A percentile compares a stretch with the other conserved stretches of the same genome.
These are phyloP conservation scores for Vollenhovia emeryi DNA, from an alignment of 1,140 invertebrate genomes.

Conservation along the genomic window DNA sequence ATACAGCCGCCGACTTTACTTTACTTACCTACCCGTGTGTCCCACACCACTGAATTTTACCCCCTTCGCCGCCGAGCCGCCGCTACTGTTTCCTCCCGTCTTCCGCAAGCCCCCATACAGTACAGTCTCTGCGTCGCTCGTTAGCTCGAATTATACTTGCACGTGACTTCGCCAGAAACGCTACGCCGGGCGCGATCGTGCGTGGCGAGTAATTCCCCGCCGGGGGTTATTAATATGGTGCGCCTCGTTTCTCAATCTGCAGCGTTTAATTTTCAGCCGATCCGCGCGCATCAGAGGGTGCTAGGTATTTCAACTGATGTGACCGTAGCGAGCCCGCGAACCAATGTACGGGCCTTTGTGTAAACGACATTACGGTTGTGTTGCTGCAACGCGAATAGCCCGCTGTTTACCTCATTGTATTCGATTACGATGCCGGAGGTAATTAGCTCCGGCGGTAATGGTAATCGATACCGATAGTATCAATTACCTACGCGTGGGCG, in stretches of 20 bases:
- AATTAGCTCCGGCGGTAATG: constrained; percentile 57
- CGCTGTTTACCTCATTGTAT: constrained; percentile 59
- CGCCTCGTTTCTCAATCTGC: constrained; percentile 56
- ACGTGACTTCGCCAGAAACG: constrained; percentile 49
- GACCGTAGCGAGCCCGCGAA: constrained; percentile 18
- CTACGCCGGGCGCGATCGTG: constrained; percentile 60
- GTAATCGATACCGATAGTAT: constrained; percentile 61
- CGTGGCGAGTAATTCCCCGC: constrained; percentile 59
- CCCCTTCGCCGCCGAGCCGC: constrained; percentile 36
- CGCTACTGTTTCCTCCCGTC: constrained; percentile 35
- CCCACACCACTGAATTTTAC: constrained; percentile 55
- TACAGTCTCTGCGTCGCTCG: constrained; percentile 64
- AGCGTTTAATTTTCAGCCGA: constrained; percentile 28
- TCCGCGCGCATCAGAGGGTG: background rate
- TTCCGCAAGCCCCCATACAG: constrained; percentile 20
- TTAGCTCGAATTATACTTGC: constrained; percentile 76
- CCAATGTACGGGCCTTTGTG: constrained; percentile 18
- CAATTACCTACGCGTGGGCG: constrained; percentile 49
- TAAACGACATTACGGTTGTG: constrained; percentile 47
- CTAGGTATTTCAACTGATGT: constrained; percentile 1
- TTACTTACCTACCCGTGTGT: constrained; percentile 66
- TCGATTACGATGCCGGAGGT: constrained; percentile 58
- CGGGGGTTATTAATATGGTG: constrained; percentile 60
- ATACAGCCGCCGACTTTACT: constrained; percentile 73
- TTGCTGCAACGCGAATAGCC: constrained; percentile 42